Conservation (phyloP, 2,797 vertebrate species). For the Buphagus erythrorhynchus region DNA sequence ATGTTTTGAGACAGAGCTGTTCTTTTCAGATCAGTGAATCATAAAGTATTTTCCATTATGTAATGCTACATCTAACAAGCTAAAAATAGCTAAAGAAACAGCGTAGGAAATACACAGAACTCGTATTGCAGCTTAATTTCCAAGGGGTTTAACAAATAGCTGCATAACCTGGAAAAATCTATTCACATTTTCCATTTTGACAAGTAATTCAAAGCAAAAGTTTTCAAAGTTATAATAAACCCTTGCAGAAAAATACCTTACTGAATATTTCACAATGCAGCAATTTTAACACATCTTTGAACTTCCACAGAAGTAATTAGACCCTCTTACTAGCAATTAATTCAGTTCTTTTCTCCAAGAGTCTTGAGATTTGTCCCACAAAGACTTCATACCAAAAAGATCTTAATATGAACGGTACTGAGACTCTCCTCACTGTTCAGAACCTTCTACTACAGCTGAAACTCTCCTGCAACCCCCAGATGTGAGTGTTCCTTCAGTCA, state of each 20-base stretch:
- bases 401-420: not conserved
- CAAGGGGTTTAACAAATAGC: not conserved
- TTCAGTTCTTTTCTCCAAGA: not conserved
- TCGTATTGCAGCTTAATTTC: not conserved
- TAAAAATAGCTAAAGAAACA: constrained; percentile 42
- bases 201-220: not conserved
- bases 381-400: not conserved
- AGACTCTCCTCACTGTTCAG: not conserved
- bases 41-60: constrained; percentile 19
- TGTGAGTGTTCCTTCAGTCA: not conserved
- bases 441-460: not conserved
- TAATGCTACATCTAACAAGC: not conserved
- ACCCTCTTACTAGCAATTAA: not conserved
- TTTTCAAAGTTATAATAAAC: not conserved
- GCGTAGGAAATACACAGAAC: not conserved
- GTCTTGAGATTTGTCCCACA: not conserved
- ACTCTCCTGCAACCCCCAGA: not conserved
- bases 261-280: not conserved
- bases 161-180: not conserved
- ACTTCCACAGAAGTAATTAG: not conserved
- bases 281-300: not conserved
- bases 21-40: constrained; percentile 58
- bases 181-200: not conserved
- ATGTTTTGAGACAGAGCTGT: constrained; percentile 9
- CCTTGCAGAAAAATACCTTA: not conserved